These are phyloP conservation scores for Indicator maculatus DNA, from an alignment of 2,113 vertebrate genomes.

Conservation along the genomic window DNA sequence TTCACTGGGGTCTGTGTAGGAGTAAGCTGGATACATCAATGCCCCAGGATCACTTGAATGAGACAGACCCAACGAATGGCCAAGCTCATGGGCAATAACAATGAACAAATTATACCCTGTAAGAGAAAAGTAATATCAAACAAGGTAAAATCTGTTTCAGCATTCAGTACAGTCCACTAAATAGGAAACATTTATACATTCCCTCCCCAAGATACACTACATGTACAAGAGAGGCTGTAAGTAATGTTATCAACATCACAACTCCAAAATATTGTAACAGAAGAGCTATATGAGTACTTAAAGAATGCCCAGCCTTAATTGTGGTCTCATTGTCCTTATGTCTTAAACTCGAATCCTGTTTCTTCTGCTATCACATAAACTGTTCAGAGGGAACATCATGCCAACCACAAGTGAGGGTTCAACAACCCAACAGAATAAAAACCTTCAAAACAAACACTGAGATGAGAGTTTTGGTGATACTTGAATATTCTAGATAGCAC, in stretches of 20 bases:
- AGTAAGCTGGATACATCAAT: slow-evolving; percentile 89
- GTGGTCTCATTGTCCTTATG: background rate
- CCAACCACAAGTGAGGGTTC: background rate
- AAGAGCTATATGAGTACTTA: background rate
- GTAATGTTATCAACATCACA: background rate
- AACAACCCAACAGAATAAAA: background rate
- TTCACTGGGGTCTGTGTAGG: slow-evolving; percentile 74
- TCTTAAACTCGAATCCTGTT: background rate
- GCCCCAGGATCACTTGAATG: slow-evolving; percentile 89
- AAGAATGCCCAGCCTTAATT: background rate
- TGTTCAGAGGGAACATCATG: background rate
- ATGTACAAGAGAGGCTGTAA: background rate
- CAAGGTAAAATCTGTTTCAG: background rate
- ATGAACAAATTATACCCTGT: slow-evolving; percentile 89
- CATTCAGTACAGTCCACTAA: background rate
- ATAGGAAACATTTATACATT: background rate
- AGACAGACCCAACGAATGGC: slow-evolving; percentile 89
- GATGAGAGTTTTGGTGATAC: background rate
- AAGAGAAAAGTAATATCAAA: background rate
- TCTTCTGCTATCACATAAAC: background rate
- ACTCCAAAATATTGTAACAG: background rate
- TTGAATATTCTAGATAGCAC: background rate
- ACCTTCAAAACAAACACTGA: background rate
- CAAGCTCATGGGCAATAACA: slow-evolving; percentile 94
- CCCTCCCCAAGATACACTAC: background rate